These are phyloP conservation scores for Chelon auratus DNA, from an alignment of 2,797 vertebrate species.

Conservation along the genomic window DNA sequence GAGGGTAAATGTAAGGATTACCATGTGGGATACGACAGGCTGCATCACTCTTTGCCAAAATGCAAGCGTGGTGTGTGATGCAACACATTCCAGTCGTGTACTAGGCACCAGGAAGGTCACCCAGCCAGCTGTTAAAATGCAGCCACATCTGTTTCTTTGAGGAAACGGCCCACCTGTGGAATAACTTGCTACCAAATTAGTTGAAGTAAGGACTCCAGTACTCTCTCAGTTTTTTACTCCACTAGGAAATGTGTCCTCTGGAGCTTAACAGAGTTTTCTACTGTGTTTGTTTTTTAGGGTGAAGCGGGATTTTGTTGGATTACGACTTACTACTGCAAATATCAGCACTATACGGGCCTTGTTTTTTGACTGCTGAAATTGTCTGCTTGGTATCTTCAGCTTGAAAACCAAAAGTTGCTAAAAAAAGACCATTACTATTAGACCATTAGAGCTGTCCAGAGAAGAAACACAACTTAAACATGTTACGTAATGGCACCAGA, in stretches of 20 bases:
- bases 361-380: not conserved
- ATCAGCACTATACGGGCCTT: not conserved
- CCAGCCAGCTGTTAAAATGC: slow-evolving; percentile 51
- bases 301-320: not conserved
- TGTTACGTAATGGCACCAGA: no score
- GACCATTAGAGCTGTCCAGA: no score
- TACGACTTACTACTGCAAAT: not conserved
- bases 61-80: slow-evolving; percentile 46
- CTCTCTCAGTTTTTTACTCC: slow-evolving; percentile 17
- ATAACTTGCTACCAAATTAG: slow-evolving; percentile 12
- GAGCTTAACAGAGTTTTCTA: slow-evolving; percentile 3
- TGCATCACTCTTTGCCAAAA: slow-evolving; percentile 26
- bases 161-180: slow-evolving; percentile 12
- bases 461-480: no score
- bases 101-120: slow-evolving; percentile 46
- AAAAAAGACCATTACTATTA: no score
- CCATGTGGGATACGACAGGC: slow-evolving; percentile 6
- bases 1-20: not conserved
- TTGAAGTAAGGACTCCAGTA: not conserved
- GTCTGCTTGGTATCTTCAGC: not conserved
- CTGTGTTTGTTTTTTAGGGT: not conserved
- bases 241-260: slow-evolving; percentile 1
- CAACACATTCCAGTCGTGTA: slow-evolving; percentile 34
- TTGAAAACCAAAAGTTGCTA: no score
- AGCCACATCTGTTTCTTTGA: slow-evolving; percentile 37